Evolutionary conservation across 2,888 invertebrate species (phyloP), one percentile per base, ranked within the genome.

Genomic region (Epirrhoe tristata): DNA sequence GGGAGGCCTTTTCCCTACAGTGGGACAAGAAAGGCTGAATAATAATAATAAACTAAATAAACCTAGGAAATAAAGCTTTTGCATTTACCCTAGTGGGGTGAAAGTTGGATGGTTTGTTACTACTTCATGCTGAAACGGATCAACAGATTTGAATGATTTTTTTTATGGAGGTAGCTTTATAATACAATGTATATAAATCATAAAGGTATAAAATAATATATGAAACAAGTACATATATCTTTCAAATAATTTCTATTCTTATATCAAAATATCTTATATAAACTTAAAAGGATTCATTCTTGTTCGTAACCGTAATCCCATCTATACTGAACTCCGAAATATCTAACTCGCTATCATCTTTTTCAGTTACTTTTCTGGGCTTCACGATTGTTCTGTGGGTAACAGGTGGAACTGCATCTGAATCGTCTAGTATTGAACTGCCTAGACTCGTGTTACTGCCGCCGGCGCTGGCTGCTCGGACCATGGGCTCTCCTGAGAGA

Each of bases 401-500:
- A 51, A 79, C 72, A 5, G 78, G 69, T 46, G 85, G 82, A 43
- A 79, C 74, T 54, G 76, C 83, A 46, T 91, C 89, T 1, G 90
- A 89, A 10, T 92, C 92, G 53, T 93, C 93, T 61, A 93, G 77
- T 56, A 93, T 89, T 7, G 93, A 93, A 71, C 93, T 93, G n/a
- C 92, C 93, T 14, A 93, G 79, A 61, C 92, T 93, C 3, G 93
- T 93, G 63, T 91, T 93, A 68, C 92, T 93, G 7, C 93, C 93
- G n/a, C 88, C 89, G 54, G 85, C 77, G 71, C 86, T 91, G 10
- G 86, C 78, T 6, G 82, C 81, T 71, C 81, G 82, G 32, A 66
- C 61, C 63, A 84, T 75, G 0, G 86, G 81, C 1, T 83, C 85
- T 12, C 83, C 85, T 12, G 83, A 77, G 31, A 93, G 71, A 7